Conservation (phyloP, 1,140 invertebrate genomes). For the Physella acuta region DNA sequence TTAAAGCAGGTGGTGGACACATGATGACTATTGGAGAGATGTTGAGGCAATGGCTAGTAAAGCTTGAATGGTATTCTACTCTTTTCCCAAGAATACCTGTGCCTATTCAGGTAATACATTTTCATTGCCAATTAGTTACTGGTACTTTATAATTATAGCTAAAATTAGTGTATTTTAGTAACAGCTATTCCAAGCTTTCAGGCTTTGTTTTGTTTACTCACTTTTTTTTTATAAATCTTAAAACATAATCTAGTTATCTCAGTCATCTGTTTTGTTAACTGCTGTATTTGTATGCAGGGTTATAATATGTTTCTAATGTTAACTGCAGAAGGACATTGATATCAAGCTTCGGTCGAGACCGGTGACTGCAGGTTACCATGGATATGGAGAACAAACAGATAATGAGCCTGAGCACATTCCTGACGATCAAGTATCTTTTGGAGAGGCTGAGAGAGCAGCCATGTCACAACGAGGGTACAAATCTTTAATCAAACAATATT, state of each 20-base stretch:
- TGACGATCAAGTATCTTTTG: constrained; percentile 64
- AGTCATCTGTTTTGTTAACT: constrained; percentile 1
- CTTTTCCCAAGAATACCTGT: constrained; percentile 99
- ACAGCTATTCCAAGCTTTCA: too few relatives aligned
- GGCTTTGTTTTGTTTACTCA: too few relatives aligned
- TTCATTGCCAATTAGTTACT: too few relatives aligned
- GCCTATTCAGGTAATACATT: constrained; percentile 72
- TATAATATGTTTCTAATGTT: too few relatives aligned
- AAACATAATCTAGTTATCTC: not conserved
- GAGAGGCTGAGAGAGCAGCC: constrained; percentile 59
- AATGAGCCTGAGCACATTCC: constrained; percentile 53
- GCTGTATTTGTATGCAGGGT: not conserved
- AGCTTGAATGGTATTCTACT: constrained; percentile 92
- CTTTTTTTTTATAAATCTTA: too few relatives aligned
- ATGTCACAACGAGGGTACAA: constrained; percentile 29
- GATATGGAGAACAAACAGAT: constrained; percentile 7
- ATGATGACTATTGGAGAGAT: constrained; percentile 92
- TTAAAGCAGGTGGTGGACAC: constrained; percentile 94
- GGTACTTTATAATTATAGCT: too few relatives aligned
- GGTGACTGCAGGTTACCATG: constrained; percentile 11
- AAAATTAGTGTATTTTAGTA: too few relatives aligned
- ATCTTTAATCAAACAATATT: not conserved
- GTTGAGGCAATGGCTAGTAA: constrained; percentile 88
- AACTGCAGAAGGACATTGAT: constrained; percentile 68
- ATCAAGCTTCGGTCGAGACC: constrained; percentile 43